Evolutionary conservation across 2,797 vertebrate genomes (phyloP).

Genomic region (Poeciliopsis gracilis): DNA sequence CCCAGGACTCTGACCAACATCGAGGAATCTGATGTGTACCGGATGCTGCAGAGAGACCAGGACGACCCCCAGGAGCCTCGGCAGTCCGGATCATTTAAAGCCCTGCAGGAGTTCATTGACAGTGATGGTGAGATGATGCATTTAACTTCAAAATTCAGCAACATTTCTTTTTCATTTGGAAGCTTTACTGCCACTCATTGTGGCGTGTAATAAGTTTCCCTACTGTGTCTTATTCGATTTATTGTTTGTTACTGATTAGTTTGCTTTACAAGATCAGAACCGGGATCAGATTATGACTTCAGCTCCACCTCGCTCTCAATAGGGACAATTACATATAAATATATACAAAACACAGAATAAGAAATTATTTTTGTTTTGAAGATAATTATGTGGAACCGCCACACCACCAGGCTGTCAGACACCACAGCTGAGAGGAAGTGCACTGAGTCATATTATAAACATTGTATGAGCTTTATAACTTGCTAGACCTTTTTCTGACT

Average conservation of each 20-base stretch:
- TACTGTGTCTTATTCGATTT: neutral
- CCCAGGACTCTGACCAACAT: slow-evolving; percentile 79
- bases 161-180: neutral
- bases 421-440: neutral
- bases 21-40: slow-evolving; percentile 92
- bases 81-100: slow-evolving; percentile 95
- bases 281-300: neutral
- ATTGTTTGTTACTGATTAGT: neutral
- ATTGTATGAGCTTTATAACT: neutral
- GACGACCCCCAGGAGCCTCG: slow-evolving; percentile 87
- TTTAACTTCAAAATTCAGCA: slow-evolving; percentile 1
- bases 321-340: neutral
- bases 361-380: neutral
- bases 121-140: slow-evolving; percentile 83
- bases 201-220: neutral
- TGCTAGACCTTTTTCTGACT: neutral
- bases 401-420: neutral
- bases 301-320: neutral
- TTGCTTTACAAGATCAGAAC: neutral
- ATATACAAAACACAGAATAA: neutral
- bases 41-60: slow-evolving; percentile 86
- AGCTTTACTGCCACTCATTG: neutral
- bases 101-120: slow-evolving; percentile 93
- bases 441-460: neutral
- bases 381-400: neutral